A percentile compares a stretch with the other conserved stretches of the same genome.
These are phyloP conservation scores for Asteroscopus sphinx DNA, from an alignment of 2,888 invertebrate species.

Conservation along the genomic window DNA sequence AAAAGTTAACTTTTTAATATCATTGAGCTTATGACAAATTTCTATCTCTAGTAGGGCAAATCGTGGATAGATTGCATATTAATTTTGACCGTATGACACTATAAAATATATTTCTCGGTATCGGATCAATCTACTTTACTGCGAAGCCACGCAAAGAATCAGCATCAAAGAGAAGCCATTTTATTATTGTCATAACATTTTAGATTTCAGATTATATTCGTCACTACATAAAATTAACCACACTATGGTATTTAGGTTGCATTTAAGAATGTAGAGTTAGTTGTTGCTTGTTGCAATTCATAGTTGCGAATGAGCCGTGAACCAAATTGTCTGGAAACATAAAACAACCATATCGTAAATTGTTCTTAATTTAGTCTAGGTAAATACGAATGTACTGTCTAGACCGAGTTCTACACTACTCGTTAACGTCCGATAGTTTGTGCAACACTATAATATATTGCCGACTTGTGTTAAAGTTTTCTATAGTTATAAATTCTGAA, in stretches of 20 bases:
- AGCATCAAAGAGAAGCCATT: constrained; percentile 39
- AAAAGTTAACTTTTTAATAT: too few relatives aligned
- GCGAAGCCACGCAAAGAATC: constrained; percentile 28
- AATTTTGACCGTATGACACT: too few relatives aligned
- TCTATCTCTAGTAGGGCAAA: too few relatives aligned
- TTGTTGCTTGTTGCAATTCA: constrained; percentile 66
- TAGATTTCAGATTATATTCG: constrained; percentile 42
- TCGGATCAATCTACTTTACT: constrained; percentile 16
- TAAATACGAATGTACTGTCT: constrained; percentile 67
- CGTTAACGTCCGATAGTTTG: constrained; percentile 64
- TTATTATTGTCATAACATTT: constrained; percentile 46
- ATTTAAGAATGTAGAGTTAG: constrained; percentile 63
- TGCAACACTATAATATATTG: constrained; percentile 55
- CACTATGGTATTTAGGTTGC: constrained; percentile 64
- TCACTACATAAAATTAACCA: constrained; percentile 44
- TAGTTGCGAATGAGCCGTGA: constrained; percentile 76
- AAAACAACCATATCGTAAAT: constrained; percentile 82
- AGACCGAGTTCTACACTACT: constrained; percentile 62
- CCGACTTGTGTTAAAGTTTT: constrained; percentile 35
- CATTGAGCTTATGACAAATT: too few relatives aligned
- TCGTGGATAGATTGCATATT: too few relatives aligned
- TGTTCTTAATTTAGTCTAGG: constrained; percentile 82
- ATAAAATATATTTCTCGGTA: constrained; percentile 5
- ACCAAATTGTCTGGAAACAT: constrained; percentile 83
- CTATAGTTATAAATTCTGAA: constrained; percentile 16